These are phyloP conservation scores for Crocallis elinguaria DNA, from an alignment of 2,888 invertebrate genomes.

Conservation along the genomic window DNA sequence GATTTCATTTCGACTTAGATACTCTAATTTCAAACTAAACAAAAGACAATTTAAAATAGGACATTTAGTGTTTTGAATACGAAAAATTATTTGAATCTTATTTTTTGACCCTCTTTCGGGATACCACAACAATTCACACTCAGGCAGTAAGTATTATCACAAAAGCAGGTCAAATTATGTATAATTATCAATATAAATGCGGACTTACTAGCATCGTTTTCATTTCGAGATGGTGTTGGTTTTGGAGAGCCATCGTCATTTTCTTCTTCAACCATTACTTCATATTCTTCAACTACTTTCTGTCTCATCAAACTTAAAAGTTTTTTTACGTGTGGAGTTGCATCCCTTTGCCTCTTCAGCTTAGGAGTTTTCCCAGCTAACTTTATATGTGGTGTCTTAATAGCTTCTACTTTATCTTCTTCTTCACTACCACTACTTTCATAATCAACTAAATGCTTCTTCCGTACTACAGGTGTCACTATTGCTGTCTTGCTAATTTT, in stretches of 20 bases:
- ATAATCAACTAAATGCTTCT: conserved; percentile 71
- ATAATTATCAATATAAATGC: background rate
- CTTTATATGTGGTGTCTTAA: conserved; percentile 58
- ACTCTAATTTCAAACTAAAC: too few species aligned
- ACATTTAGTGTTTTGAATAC: too few species aligned
- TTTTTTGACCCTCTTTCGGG: too few species aligned
- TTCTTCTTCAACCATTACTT: conserved; percentile 53
- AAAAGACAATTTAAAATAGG: background rate
- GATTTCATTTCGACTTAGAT: too few species aligned
- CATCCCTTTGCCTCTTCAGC: conserved; percentile 56
- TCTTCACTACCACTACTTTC: conserved; percentile 69
- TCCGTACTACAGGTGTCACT: conserved; percentile 71
- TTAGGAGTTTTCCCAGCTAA: conserved; percentile 62
- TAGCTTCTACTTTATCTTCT: conserved; percentile 37
- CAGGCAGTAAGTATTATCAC: background rate
- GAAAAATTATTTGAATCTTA: too few species aligned
- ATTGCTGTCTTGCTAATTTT: conserved; percentile 70
- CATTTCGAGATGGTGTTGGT: conserved; percentile 58
- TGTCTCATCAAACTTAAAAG: conserved; percentile 60
- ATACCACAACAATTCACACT: too few species aligned
- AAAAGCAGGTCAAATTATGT: conserved; percentile 5
- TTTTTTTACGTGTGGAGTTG: conserved; percentile 74
- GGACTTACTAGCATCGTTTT: conserved; percentile 51
- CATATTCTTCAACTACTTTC: conserved; percentile 60
- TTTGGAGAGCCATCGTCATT: conserved; percentile 46